Percentiles rank a stretch among this genome's conserved stretches.
These are phyloP conservation scores for Drosophila funebris DNA, from an alignment of 1,140 invertebrate species.

Conservation along the genomic window DNA sequence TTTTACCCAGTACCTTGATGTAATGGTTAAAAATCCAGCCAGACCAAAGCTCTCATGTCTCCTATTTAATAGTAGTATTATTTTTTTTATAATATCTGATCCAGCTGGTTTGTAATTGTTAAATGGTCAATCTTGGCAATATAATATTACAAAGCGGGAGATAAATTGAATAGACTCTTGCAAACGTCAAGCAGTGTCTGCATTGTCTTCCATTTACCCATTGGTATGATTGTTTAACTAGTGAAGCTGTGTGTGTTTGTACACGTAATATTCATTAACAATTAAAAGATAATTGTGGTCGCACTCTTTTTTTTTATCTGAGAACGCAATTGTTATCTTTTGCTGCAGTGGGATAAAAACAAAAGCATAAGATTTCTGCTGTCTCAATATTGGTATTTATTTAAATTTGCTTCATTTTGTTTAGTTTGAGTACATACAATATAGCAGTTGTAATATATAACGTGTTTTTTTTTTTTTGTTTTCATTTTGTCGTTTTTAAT, in stretches of 20 bases:
- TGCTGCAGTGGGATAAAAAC: constrained; percentile 9
- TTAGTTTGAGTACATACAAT: constrained; percentile 74
- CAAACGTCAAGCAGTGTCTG: background rate
- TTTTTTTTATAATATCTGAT: no score
- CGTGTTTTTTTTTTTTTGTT: constrained; percentile 59
- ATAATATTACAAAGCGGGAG: no score
- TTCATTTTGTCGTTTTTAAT: constrained; percentile 43
- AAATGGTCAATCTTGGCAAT: no score
- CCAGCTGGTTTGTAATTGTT: no score
- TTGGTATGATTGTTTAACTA: constrained; percentile 48
- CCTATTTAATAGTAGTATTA: no score
- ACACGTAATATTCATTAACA: constrained; percentile 76
- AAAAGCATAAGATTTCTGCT: constrained; percentile 31
- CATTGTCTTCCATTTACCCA: background rate
- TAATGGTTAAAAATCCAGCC: no score
- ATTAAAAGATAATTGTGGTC: constrained; percentile 55
- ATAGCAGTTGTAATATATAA: constrained; percentile 81
- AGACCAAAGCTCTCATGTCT: no score
- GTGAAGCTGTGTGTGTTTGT: constrained; percentile 52
- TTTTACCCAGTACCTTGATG: no score
- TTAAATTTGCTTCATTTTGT: constrained; percentile 72
- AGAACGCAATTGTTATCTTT: constrained; percentile 43
- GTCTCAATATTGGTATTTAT: constrained; percentile 79
- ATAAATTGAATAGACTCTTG: background rate
- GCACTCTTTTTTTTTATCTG: background rate